A percentile compares a stretch with the other conserved stretches of the same genome.
phyloP scores from a whole-genome alignment of 2,113 vertebrate species.

The Lepus timidus region DNA sequence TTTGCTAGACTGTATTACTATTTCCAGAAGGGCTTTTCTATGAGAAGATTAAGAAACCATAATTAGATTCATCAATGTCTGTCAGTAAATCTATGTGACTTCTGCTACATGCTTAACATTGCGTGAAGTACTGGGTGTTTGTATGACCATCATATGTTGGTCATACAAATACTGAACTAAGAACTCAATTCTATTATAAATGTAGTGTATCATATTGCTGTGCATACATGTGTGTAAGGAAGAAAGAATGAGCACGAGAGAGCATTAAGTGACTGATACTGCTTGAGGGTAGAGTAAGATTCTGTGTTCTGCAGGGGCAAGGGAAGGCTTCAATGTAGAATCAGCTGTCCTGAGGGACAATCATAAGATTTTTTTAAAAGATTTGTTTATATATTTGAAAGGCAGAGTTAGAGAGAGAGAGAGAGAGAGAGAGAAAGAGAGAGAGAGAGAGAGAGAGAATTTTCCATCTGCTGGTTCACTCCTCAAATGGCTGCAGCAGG shows the following conservation, averaged over 20 bases:
- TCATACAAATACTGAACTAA: neutral
- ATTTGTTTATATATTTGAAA: no score
- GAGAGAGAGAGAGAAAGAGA: no score
- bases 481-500: no score
- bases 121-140: neutral
- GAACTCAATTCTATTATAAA: neutral
- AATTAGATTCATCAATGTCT: neutral
- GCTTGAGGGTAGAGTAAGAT: neutral
- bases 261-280: fast-evolving
- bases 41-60: neutral
- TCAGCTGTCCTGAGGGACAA: neutral
- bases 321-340: neutral
- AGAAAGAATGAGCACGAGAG: neutral
- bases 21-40: constrained; percentile 9
- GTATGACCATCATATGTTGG: neutral
- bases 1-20: neutral
- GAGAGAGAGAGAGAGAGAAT: no score
- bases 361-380: neutral
- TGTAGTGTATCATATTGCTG: neutral
- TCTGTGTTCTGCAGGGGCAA: neutral
- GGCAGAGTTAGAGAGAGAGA: no score
- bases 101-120: neutral
- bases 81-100: neutral
- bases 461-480: no score
- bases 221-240: neutral